Conservation (phyloP, 2,888 invertebrate genomes). For the Timema cristinae region DNA sequence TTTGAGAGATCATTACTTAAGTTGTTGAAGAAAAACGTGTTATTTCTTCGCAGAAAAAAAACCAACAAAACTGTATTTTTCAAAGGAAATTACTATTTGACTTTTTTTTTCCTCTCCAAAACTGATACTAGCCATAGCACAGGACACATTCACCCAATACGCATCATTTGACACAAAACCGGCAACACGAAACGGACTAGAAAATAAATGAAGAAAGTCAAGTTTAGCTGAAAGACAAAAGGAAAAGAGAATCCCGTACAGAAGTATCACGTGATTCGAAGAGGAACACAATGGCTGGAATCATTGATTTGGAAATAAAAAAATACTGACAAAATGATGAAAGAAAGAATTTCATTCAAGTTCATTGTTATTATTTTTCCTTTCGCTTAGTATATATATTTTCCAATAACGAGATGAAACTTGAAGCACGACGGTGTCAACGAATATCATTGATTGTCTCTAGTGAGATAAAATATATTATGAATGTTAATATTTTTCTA, state of each 20-base stretch:
- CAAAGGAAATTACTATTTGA: too few species aligned
- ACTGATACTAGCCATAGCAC: too few species aligned
- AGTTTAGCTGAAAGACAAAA: constrained; percentile 1
- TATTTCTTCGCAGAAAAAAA: too few species aligned
- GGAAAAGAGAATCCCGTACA: constrained; percentile 26
- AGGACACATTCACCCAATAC: constrained; percentile 15
- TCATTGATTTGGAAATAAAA: constrained; percentile 24
- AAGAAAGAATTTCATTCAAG: constrained; percentile 19
- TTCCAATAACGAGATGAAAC: constrained; percentile 2
- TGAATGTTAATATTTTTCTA: too few species aligned
- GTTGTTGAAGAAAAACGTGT: too few species aligned
- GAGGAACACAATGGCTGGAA: constrained; percentile 16
- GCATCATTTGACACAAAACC: constrained; percentile 30
- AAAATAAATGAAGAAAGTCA: constrained; percentile 26
- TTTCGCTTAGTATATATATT: not conserved
- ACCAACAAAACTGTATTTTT: too few species aligned
- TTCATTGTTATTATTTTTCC: not conserved
- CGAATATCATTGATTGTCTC: not conserved
- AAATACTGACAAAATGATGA: constrained; percentile 23
- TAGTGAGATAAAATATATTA: too few species aligned
- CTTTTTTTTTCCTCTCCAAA: too few species aligned
- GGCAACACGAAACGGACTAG: constrained; percentile 19
- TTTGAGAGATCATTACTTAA: too few species aligned
- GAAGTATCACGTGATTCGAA: constrained; percentile 27
- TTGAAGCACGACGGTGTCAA: constrained; percentile 6